Evolutionary conservation across 1,140 invertebrate genomes (phyloP).

Genomic region (Apolygus lucorum): DNA sequence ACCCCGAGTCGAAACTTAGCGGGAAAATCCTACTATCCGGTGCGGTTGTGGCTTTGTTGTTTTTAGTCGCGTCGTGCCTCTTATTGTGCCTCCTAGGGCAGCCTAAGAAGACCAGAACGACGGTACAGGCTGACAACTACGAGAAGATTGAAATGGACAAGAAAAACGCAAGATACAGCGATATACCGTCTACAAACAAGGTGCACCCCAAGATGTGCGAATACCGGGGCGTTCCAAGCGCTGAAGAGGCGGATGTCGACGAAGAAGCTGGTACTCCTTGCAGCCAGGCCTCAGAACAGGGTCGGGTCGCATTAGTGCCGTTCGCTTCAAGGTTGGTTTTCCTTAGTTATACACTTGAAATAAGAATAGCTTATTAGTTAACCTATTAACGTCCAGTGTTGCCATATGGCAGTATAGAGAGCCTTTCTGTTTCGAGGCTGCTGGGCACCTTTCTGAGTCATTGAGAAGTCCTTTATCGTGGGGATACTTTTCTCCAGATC

Average conservation of each 20-base stretch:
- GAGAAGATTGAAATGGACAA: conserved; percentile 66
- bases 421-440: no score
- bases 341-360: no score
- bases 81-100: conserved; percentile 47
- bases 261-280: conserved; percentile 47
- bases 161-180: conserved; percentile 34
- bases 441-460: no score
- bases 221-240: conserved; percentile 56
- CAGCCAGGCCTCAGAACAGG: conserved; percentile 28
- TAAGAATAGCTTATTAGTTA: no score
- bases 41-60: conserved; percentile 47
- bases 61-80: conserved; percentile 49
- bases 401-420: no score
- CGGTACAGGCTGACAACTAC: conserved; percentile 47
- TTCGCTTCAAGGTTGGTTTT: not conserved
- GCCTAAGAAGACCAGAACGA: conserved; percentile 35
- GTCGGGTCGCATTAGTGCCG: conserved; percentile 29
- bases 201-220: conserved; percentile 49
- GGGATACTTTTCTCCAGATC: no score
- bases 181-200: conserved; percentile 17
- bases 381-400: no score
- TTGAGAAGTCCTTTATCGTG: no score
- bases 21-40: conserved; percentile 47
- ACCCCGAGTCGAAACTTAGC: conserved; percentile 41
- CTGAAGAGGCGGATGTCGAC: conserved; percentile 40